Conservation (phyloP, 1,140 invertebrate species). For the Ditylenchus dipsaci region DNA sequence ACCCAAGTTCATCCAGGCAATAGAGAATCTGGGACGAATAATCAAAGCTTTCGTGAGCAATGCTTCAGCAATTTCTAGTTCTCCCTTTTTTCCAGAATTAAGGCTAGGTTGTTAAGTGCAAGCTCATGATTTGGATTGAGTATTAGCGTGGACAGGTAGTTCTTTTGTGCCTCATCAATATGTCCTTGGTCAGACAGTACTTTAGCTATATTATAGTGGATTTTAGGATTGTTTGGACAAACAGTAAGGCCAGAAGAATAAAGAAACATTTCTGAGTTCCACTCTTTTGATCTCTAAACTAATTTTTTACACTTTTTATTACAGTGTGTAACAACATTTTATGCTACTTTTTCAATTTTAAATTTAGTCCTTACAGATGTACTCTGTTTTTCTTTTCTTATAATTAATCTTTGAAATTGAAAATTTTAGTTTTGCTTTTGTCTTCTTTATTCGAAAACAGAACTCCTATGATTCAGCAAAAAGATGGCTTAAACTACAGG, state of each 20-base stretch:
- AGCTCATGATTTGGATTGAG: slow-evolving; percentile 86
- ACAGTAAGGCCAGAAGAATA: slow-evolving; percentile 59
- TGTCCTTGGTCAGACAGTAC: slow-evolving; percentile 73
- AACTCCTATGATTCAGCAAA: too few relatives aligned
- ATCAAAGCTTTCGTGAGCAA: slow-evolving; percentile 72
- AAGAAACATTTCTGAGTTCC: slow-evolving; percentile 51
- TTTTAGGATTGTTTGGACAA: slow-evolving; percentile 75
- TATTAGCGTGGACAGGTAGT: slow-evolving; percentile 73
- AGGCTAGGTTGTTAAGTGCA: slow-evolving; percentile 93
- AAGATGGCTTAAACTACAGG: too few relatives aligned
- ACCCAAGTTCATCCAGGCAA: slow-evolving; percentile 95
- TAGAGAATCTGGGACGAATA: slow-evolving; percentile 75
- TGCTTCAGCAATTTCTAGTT: slow-evolving; percentile 71
- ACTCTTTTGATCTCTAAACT: slow-evolving; percentile 45
- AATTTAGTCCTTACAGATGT: too few relatives aligned
- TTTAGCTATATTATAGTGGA: slow-evolving; percentile 91
- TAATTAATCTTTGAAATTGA: too few relatives aligned
- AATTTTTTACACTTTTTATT: too few relatives aligned
- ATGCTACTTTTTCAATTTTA: too few relatives aligned
- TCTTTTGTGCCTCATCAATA: slow-evolving; percentile 67
- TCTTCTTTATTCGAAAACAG: too few relatives aligned
- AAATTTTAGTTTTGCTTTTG: too few relatives aligned
- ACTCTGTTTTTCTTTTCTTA: too few relatives aligned
- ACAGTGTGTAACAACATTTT: too few relatives aligned
- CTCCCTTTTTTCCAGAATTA: slow-evolving; percentile 77